Evolutionary conservation across 2,888 invertebrate genomes (phyloP).

Genomic region (Phyllotreta striolata): DNA sequence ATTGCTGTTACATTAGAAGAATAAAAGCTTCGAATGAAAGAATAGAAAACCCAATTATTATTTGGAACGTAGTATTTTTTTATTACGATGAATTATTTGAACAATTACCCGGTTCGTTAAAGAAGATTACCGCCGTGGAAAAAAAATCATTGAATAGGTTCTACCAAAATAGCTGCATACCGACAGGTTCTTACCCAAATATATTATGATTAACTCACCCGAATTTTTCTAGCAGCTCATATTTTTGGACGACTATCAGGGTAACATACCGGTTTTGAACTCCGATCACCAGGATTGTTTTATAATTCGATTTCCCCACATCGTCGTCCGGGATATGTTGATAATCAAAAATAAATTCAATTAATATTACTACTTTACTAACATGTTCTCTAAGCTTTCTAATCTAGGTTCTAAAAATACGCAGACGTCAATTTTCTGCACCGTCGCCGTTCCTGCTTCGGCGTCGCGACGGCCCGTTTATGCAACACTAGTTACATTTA

Average conservation of each 20-base stretch:
- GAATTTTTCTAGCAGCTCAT: slow-evolving; percentile 25
- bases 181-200: slow-evolving; percentile 16
- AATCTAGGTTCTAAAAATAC: slow-evolving; percentile 30
- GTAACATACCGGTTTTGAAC: slow-evolving; percentile 10
- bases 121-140: background rate
- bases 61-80: background rate
- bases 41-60: too few species aligned
- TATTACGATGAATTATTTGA: background rate
- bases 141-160: slow-evolving; percentile 15
- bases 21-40: too few species aligned
- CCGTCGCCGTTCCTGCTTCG: slow-evolving; percentile 14
- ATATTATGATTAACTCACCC: slow-evolving; percentile 25
- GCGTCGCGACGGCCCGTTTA: slow-evolving; percentile 21
- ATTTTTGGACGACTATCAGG: slow-evolving; percentile 24
- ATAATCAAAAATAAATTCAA: slow-evolving; percentile 17
- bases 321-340: slow-evolving; percentile 18
- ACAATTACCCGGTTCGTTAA: too few species aligned
- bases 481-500: slow-evolving; percentile 14
- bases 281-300: slow-evolving; percentile 16
- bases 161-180: slow-evolving; percentile 27
- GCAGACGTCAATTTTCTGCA: slow-evolving; percentile 21
- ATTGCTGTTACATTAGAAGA: too few species aligned
- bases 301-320: slow-evolving; percentile 6
- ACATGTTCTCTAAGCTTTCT: slow-evolving; percentile 25
- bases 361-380: slow-evolving; percentile 24